Evolutionary conservation across 37 sponge, comb jelly and placozoan species (phyloP), one percentile per base, ranked within the genome.

Genomic region (Eunapius fragilis): DNA sequence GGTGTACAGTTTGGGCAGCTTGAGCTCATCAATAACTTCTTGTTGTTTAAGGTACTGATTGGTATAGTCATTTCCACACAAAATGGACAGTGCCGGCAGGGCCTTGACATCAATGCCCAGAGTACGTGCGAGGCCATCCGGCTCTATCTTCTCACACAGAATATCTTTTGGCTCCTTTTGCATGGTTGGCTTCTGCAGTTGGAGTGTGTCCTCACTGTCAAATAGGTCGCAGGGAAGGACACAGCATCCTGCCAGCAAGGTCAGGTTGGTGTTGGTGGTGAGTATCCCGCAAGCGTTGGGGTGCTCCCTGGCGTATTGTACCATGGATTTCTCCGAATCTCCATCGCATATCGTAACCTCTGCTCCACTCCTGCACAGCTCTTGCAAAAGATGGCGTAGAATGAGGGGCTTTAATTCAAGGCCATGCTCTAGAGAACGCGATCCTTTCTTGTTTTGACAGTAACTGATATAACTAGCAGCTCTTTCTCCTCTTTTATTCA

Each of bases 41-140:
- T 58, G 14, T 58, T 58, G 7, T 13, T 11, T 4, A 19, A 58
- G 7, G 38, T 75, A 34, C 17, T 0, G 47, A 33, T 37, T 82
- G 23, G 82, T 81, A 69, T 77, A 82, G 77, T 87, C 88, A 68
- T 87, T 87, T 4, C 88, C 88, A 81, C 82, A 82, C 17, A 87
- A 58, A 2, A 82, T 48, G 26, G 89, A 73, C 4, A 88, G 72
- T 26, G 28, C 72, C 4, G 35, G 26, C 6, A 88, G 11, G 25
- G 48, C n/a, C 7, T 77, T 26, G 5, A n/a, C 58, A 24, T 24
- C 36, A 14, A 88, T 78, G 5, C 37, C 37, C 31, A 88, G 67
- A 35, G 28, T 32, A 31, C 26, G 31, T 22, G 89, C 83, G 22
- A 88, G 37, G 4, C 23, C 38, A 4, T 28, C 25, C 31, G 78